Base-by-base conservation (phyloP, 2,113 vertebrate genomes). In the Rallus limicola region DNA sequence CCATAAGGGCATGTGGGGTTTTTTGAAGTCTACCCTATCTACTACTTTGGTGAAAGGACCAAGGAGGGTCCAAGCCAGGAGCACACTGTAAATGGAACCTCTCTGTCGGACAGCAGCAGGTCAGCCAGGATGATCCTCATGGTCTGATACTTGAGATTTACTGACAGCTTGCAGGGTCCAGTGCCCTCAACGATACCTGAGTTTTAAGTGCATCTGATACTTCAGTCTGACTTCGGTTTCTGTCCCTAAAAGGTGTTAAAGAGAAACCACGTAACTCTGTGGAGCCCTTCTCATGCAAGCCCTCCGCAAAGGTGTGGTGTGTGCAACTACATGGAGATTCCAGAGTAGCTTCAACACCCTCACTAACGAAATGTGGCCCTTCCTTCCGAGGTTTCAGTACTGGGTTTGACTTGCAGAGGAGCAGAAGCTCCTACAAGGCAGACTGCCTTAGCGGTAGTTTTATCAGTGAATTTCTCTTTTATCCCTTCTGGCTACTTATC, bases 221-320 rank as follows among this genome's bases (percentile, higher is more conserved):
- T 36, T 69, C 50, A 31, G 28, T 7, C 16, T 19, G 11, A 33
- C 13, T 78, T 19, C 12, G 9, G 11, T 60, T 70, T 42, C 44
- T 53, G 16, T 36, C 52, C 40, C 14, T 21, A 10, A 31, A 72
- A 74, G 19, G 6, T 31, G 2, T 31, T 18, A 0, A 40, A 25
- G 42, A n/a, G 31, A 14, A 2, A 46, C 15, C 26, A 0, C 0
- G 0, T 36, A 36, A 7, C 20, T 60, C 50, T 20, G 4, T 21
- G 76, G 31, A 69, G 63, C 13, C 1, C 33, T 77, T 42, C 6
- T 29, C 9, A 1, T 2, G 28, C 55, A 28, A 26, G 14, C 29
- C 21, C 55, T 20, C 34, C 33, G 69, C 28, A 4, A 6, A n/a
- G 33, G 25, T 56, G 56, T 3, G 2, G n/a, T 0, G 0, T 34